Conservation (phyloP, 1,140 invertebrate genomes). For the Vanessa atalanta region DNA sequence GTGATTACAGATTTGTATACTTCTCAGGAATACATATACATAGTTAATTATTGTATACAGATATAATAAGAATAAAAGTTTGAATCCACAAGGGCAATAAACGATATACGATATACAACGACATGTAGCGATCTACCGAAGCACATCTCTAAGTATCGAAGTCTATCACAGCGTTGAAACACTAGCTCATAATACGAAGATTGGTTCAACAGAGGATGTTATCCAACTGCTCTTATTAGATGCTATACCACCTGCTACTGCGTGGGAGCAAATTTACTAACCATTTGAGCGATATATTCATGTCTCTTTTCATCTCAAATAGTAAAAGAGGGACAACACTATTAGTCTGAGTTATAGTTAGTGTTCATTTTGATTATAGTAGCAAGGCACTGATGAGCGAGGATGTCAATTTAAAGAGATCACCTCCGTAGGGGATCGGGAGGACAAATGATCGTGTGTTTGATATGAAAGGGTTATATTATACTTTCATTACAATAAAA, state of each 20-base stretch:
- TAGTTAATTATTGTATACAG: too few relatives aligned
- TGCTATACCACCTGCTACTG: constrained; percentile 32
- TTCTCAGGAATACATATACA: too few relatives aligned
- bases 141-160: not conserved
- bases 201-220: constrained; percentile 32
- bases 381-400: constrained; percentile 34
- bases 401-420: constrained; percentile 42
- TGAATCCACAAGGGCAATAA: not conserved
- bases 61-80: too few relatives aligned
- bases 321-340: constrained; percentile 18
- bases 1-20: too few relatives aligned
- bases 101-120: not conserved
- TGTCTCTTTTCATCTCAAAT: constrained; percentile 13
- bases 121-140: not conserved
- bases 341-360: constrained; percentile 19
- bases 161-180: constrained; percentile 12
- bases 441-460: constrained; percentile 26
- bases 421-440: constrained; percentile 40
- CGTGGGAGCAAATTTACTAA: constrained; percentile 41
- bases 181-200: constrained; percentile 25
- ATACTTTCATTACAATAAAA: not conserved
- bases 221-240: constrained; percentile 17
- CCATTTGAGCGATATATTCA: not conserved
- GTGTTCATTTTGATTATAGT: constrained; percentile 29
- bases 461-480: constrained; percentile 12